Percentiles rank a stretch among this genome's conserved stretches.
phyloP scores from a whole-genome alignment of 2,888 invertebrate genomes.

The Cephus sareptanus region DNA sequence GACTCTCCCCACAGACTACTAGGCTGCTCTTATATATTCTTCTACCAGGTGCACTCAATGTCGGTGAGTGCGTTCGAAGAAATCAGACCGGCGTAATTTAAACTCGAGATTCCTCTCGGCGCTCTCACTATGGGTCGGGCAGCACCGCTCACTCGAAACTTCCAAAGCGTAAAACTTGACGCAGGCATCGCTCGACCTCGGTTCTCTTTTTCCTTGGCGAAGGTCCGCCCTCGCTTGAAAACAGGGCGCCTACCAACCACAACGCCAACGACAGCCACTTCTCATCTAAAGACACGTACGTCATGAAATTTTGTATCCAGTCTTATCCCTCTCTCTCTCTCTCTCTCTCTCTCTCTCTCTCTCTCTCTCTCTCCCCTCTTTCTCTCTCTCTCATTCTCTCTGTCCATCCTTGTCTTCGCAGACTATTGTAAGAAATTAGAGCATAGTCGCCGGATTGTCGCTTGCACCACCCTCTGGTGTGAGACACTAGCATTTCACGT shows the following conservation, averaged over 20 bases:
- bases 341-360: not conserved
- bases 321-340: conserved; percentile 3
- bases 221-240: not conserved
- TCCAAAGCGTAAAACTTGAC: not conserved
- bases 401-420: not conserved
- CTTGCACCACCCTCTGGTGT: conserved; percentile 21
- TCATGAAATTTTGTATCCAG: not conserved
- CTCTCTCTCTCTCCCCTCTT: not conserved
- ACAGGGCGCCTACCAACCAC: not conserved
- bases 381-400: not conserved
- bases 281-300: conserved; percentile 9
- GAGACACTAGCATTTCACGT: not conserved
- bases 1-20: not conserved
- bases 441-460: conserved; percentile 8
- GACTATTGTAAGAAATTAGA: not conserved
- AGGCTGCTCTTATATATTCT: not conserved
- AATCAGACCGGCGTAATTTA: not conserved
- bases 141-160: not conserved
- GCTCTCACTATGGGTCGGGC: not conserved
- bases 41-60: not conserved
- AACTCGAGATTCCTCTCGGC: not conserved
- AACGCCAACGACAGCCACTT: conserved; percentile 12
- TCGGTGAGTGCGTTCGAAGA: not conserved
- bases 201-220: conserved; percentile 1
- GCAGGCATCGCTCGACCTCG: conserved; percentile 3